Percentiles rank a stretch among this genome's conserved stretches.
Evolutionary conservation across 2,888 invertebrate species (phyloP).

Genomic region (Caenorhabditis sinica): DNA sequence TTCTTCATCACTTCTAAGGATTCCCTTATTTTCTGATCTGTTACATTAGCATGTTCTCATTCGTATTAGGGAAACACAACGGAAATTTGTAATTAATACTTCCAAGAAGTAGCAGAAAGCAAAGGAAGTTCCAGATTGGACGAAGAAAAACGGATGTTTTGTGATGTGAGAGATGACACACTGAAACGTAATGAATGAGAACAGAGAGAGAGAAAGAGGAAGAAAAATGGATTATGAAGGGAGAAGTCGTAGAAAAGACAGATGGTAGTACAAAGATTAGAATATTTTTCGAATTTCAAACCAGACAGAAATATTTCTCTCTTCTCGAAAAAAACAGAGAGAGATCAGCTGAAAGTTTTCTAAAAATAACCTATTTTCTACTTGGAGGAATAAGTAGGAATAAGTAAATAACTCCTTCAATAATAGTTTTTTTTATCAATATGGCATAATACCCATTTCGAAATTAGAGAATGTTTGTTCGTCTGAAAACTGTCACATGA

Average conservation of each 20-base stretch:
- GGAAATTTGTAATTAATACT: not conserved
- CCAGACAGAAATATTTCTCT: not conserved
- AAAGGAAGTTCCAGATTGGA: no score
- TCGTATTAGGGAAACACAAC: not conserved
- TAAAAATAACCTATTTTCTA: no score
- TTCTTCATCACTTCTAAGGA: not conserved
- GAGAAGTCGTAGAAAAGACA: no score
- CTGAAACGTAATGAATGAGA: not conserved
- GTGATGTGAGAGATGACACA: not conserved
- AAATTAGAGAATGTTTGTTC: no score
- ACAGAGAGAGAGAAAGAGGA: not conserved
- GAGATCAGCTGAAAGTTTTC: no score
- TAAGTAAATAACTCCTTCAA: not conserved
- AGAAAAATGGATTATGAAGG: conserved; percentile 23
- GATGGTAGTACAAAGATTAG: conserved; percentile 27
- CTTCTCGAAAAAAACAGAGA: not conserved
- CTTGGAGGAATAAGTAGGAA: not conserved
- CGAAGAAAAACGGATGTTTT: conserved; percentile 3
- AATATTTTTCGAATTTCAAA: not conserved
- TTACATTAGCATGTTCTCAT: not conserved
- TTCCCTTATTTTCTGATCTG: not conserved
- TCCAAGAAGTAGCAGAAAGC: no score
- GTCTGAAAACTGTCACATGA: no score
- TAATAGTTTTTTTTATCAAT: not conserved
- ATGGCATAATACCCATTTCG: no score